Base-by-base conservation (phyloP, 2,888 invertebrate genomes). In the Pristionchus mayeri region DNA sequence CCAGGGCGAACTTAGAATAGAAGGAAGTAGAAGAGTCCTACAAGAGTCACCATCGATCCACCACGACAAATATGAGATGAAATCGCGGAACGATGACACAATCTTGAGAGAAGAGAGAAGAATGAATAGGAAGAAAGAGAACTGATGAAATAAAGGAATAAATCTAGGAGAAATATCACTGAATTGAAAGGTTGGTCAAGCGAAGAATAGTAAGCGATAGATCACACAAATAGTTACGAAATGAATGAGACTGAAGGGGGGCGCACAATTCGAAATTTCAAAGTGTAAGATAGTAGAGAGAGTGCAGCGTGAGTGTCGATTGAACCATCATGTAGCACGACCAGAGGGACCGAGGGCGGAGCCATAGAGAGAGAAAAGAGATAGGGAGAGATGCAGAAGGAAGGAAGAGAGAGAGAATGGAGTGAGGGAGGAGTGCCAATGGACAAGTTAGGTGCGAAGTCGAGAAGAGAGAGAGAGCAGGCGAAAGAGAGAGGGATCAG, bases 401-500 rank as follows among this genome's bases (percentile, higher is more conserved):
- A 67, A 37, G 37, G 37, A 60, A 27, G 6, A 18, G 30, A 63
- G 37, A 67, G 67, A 67, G 37, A 67, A 37, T 16, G 37, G 37
- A 6, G 7, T 21, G 67, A 18, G 67, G 67, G 34, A 67, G 67
- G 67, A 67, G 67, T 37, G 67, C 21, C 57, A 67, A 37, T 34
- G 67, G 67, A 37, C 67, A 67, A 67, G 67, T 67, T 67, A 37
- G 67, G 67, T 67, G 67, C 67, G 67, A 67, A 67, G 67, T 67
- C 34, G 67, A 67, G 67, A 67, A 37, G 67, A 7, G 67, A 67
- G 67, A 67, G 67, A 67, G 67, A 37, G 18, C 21, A 37, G 13
- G n/a, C n/a, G 67, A 13, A 67, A 37, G 67, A 37, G 67, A 67
- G 67, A 67, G 67, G 37, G 67, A 85, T 85, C 85, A 85, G 85